phyloP scores from a whole-genome alignment of 1,140 invertebrate genomes.

The Bombus turneri region DNA sequence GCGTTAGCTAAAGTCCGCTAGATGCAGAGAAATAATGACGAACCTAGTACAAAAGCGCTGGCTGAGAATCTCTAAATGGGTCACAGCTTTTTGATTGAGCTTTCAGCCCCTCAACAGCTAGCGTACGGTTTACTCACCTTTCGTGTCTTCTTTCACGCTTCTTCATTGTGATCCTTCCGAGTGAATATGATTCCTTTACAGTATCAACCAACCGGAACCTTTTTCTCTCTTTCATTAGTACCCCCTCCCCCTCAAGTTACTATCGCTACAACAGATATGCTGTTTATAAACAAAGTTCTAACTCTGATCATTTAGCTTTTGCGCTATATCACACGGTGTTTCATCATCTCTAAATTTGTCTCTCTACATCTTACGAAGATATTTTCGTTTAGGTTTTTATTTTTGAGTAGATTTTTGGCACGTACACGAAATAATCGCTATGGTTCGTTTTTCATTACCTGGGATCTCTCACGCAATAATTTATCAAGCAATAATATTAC shows the following conservation, averaged over 20 bases:
- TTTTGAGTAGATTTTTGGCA: no score
- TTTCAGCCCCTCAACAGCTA: conserved; percentile 32
- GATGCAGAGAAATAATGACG: not conserved
- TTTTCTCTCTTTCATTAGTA: not conserved
- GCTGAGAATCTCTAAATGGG: conserved; percentile 35
- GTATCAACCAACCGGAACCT: not conserved
- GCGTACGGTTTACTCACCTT: conserved; percentile 19
- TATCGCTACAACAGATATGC: no score
- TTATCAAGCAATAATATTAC: no score
- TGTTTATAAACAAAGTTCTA: not conserved
- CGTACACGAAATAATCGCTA: no score
- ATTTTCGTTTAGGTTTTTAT: no score
- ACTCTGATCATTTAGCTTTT: not conserved
- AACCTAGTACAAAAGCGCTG: not conserved
- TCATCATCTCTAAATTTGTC: no score
- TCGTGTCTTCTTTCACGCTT: conserved; percentile 36
- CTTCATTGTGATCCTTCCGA: conserved; percentile 35
- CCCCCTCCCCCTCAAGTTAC: not conserved
- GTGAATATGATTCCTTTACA: conserved; percentile 38
- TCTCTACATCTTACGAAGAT: no score
- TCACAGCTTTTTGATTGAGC: conserved; percentile 44
- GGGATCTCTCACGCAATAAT: no score
- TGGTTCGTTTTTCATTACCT: no score
- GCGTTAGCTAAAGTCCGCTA: not conserved
- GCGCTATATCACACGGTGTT: no score